A percentile compares a stretch with the other conserved stretches of the same genome.
Evolutionary conservation across 2,113 vertebrate species (phyloP).

Genomic region (Uria lomvia): DNA sequence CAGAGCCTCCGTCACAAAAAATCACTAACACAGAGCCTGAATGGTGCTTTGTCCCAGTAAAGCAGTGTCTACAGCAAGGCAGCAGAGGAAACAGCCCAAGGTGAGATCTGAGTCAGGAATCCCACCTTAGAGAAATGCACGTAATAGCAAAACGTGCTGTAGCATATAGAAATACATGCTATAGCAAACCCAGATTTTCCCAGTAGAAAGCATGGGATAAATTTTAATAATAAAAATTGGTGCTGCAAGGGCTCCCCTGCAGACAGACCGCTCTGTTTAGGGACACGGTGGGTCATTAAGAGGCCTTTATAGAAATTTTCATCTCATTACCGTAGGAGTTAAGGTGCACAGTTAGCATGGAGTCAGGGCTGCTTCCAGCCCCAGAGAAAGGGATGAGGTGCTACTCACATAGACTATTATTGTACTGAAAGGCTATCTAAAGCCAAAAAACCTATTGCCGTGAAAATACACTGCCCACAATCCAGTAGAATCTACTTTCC

Average conservation of each 20-base stretch:
- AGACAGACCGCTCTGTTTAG: neutral
- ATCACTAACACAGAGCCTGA: neutral
- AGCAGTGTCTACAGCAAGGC: neutral
- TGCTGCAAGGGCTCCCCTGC: neutral
- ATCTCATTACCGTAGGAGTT: neutral
- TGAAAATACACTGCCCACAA: neutral
- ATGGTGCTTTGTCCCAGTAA: neutral
- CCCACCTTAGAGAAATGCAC: neutral
- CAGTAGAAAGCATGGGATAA: neutral
- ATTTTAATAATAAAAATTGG: neutral
- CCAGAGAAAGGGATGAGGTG: neutral
- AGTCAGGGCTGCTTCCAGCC: neutral
- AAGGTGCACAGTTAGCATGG: neutral
- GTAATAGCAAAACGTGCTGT: neutral
- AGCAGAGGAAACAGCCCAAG: neutral
- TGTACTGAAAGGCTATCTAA: neutral
- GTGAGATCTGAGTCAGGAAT: neutral
- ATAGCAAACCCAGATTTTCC: neutral
- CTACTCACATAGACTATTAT: neutral
- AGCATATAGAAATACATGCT: neutral
- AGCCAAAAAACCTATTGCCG: neutral
- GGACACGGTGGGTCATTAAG: fast-evolving
- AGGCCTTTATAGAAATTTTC: neutral
- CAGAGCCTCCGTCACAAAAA: neutral
- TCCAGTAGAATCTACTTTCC: constrained; percentile 19